Percentiles rank a stretch among this genome's conserved stretches.
phyloP scores from a whole-genome alignment of 1,140 invertebrate genomes.

The Ips nitidus region DNA sequence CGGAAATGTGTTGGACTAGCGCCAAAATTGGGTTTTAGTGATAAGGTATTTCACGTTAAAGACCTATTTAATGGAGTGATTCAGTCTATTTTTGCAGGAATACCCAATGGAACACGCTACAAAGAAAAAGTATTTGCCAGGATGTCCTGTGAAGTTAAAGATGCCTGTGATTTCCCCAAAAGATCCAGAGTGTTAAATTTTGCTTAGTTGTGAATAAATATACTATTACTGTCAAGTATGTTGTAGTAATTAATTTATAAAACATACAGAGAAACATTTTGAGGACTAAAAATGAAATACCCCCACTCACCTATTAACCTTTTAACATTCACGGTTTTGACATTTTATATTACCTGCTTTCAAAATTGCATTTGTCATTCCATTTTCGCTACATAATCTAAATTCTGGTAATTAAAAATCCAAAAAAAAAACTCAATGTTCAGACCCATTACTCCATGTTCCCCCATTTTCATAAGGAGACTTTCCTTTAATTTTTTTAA shows the following conservation, averaged over 20 bases:
- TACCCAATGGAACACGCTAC: conserved; percentile 36
- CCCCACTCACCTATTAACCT: no score
- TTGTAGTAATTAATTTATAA: no score
- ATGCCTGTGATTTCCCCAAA: no score
- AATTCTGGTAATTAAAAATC: background rate
- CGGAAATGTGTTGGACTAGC: conserved; percentile 23
- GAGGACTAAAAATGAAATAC: no score
- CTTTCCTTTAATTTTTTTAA: conserved; percentile 6
- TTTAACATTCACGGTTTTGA: no score
- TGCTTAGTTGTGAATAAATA: no score
- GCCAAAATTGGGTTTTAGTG: background rate
- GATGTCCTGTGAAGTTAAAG: conserved; percentile 9
- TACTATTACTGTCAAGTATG: no score
- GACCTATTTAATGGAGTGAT: background rate
- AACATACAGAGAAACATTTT: no score
- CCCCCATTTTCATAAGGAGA: background rate
- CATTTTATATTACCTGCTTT: no score
- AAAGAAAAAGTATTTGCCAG: conserved; percentile 26
- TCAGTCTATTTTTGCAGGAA: conserved; percentile 11
- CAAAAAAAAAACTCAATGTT: conserved; percentile 1
- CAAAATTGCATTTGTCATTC: no score
- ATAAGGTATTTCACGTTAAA: conserved; percentile 10
- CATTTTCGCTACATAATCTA: no score
- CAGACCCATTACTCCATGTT: background rate
- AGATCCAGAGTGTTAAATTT: no score